Percentiles rank a stretch among this genome's conserved stretches.
Evolutionary conservation across 37 sponge, comb jelly and placozoan species (phyloP).

Genomic region (Cladorhizidae sp.): DNA sequence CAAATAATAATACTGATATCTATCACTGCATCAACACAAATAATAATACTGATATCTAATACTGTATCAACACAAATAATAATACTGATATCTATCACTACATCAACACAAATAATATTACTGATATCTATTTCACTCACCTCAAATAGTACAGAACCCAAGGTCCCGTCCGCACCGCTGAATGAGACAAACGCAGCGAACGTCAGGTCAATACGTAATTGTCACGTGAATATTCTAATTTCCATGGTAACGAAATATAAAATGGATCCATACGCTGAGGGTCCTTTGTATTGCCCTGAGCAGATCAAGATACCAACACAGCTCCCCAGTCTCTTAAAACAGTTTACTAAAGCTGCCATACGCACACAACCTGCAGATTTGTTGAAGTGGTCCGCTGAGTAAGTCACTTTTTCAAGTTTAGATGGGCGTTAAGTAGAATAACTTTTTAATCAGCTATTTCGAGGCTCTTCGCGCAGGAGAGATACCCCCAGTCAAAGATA

Average conservation of each 20-base stretch:
- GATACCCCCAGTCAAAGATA: constrained; percentile 86
- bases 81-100: no score
- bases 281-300: constrained; percentile 93
- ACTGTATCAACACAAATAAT: no score
- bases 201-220: no score
- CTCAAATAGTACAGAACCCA: no score
- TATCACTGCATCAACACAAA: no score
- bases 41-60: no score
- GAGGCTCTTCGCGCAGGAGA: constrained; percentile 76
- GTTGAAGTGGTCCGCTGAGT: constrained; percentile 93
- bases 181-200: no score
- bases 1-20: no score
- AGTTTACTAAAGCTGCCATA: constrained; percentile 98
- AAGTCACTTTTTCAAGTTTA: constrained; percentile 25
- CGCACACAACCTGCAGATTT: constrained; percentile 93
- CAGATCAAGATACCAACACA: constrained; percentile 96
- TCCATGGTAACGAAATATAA: background rate
- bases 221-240: background rate
- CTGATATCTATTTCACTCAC: no score
- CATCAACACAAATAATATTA: no score
- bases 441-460: constrained; percentile 75
- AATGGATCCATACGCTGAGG: constrained; percentile 71
- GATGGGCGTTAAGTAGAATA: background rate
- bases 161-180: no score
- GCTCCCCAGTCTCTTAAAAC: constrained; percentile 91